Percentiles rank a stretch among this genome's conserved stretches.
Evolutionary conservation across 2,797 vertebrate species (phyloP).

Genomic region (Lithobates pipiens): DNA sequence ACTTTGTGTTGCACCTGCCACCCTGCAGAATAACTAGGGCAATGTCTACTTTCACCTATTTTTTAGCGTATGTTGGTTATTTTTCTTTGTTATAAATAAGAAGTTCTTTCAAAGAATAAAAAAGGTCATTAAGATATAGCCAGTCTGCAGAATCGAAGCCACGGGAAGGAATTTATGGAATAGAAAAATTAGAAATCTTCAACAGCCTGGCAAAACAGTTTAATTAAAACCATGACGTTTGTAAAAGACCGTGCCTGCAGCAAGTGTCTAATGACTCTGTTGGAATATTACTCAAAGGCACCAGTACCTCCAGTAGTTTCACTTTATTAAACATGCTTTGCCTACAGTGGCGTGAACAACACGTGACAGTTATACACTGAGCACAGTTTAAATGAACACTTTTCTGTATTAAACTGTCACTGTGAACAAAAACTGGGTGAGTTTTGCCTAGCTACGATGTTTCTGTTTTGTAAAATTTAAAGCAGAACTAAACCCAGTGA

Average conservation of each 20-base stretch:
- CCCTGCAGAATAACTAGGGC: slow-evolving; percentile 27
- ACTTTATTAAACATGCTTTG: slow-evolving; percentile 53
- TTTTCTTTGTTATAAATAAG: slow-evolving; percentile 5
- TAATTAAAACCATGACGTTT: not conserved
- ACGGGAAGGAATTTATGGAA: slow-evolving; percentile 2
- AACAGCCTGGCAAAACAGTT: slow-evolving; percentile 46
- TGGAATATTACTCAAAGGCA: slow-evolving; percentile 18
- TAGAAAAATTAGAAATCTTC: not conserved
- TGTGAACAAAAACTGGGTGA: not conserved
- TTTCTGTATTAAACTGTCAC: slow-evolving; percentile 14
- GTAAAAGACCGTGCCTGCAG: slow-evolving; percentile 33
- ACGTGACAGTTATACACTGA: not conserved
- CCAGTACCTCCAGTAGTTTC: slow-evolving; percentile 42
- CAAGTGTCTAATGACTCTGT: slow-evolving; percentile 33
- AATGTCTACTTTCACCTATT: not conserved
- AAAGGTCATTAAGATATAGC: not conserved
- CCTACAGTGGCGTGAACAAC: slow-evolving; percentile 5
- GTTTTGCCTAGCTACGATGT: not conserved
- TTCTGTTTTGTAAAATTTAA: not conserved
- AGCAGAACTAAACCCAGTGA: too few relatives aligned
- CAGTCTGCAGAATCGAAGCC: slow-evolving; percentile 41
- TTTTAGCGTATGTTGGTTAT: not conserved
- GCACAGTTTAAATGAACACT: not conserved
- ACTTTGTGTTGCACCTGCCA: slow-evolving; percentile 36
- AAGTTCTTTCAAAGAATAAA: not conserved